Evolutionary conservation across 2,797 vertebrate species (phyloP).

Genomic region (Fratercula arctica): DNA sequence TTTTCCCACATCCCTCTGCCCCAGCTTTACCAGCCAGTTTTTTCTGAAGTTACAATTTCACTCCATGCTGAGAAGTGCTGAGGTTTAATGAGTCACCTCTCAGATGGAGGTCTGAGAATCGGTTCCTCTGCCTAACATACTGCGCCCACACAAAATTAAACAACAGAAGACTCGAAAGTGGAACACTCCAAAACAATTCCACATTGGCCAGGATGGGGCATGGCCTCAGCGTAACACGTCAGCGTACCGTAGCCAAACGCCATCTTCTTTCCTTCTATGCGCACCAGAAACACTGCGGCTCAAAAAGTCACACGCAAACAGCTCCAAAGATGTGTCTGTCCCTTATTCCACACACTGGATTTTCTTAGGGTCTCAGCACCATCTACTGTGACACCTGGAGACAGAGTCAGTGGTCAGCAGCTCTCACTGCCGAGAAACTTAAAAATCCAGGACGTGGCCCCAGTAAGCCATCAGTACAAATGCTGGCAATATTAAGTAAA

Average conservation of each 20-base stretch:
- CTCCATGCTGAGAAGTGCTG: not conserved
- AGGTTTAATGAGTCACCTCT: not conserved
- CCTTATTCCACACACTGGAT: not conserved
- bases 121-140: not conserved
- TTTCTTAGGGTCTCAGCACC: not conserved
- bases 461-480: not conserved
- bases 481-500: not conserved
- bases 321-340: not conserved
- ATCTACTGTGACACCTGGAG: not conserved
- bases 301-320: not conserved
- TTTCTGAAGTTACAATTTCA: not conserved
- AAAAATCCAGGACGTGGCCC: fast-evolving
- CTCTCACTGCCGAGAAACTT: not conserved
- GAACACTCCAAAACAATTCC: not conserved
- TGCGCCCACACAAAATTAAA: not conserved
- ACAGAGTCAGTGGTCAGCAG: not conserved
- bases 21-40: fast-evolving
- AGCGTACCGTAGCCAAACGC: fast-evolving
- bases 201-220: fast-evolving
- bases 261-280: fast-evolving
- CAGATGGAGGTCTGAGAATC: not conserved
- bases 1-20: not conserved
- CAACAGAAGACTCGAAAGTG: not conserved
- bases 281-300: not conserved
- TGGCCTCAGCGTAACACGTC: not conserved